Evolutionary conservation across 1,140 invertebrate genomes (phyloP), one percentile per base, ranked within the genome.

Genomic region (Paralvinella palmiformis): DNA sequence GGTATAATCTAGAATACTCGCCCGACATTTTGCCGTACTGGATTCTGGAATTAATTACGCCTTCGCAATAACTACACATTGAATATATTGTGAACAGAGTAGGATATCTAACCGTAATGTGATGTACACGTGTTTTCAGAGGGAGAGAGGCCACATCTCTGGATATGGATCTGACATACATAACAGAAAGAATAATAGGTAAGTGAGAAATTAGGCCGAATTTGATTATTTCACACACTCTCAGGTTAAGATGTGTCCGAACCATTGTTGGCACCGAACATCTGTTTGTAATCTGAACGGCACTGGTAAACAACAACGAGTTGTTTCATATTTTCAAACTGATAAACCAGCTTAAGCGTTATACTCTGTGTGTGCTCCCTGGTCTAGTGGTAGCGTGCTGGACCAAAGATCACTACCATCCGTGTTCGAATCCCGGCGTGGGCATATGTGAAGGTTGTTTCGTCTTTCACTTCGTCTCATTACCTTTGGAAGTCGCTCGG

Each of bases 131-230:
- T 52, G 48, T 52, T 52, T 22, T 0, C 55, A 57, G 55, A 32
- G 27, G 22, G 29, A n/a, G 17, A 32, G 55, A 57, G 27, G 33
- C 20, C 33, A 32, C 27, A 13, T 20, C 55, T 22, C 20, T 20
- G 6, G 55, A 57, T 20, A 57, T 92, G 84, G 90, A 92, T 78
- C 81, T 92, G 35, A 90, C 88, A 72, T 92, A 92, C 80, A 89
- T 92, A 70, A 92, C 91, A 3, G 90, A 94, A 76, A 85, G 91
- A 66, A 91, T 94, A 77, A 88, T 93, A 72, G 89, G 80, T 82
- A 73, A 75, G 76, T 73, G 1, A 10, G n/a, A 1, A 17, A 10
- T 20, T n/a, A 59, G 22, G 7, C 52, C 32, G 41, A 33, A 64
- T n/a, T 1, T 58, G 57, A 6, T 56, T 63, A 2, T 68, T 59